phyloP scores from a whole-genome alignment of 2,113 vertebrate genomes.

The Excalfactoria chinensis region DNA sequence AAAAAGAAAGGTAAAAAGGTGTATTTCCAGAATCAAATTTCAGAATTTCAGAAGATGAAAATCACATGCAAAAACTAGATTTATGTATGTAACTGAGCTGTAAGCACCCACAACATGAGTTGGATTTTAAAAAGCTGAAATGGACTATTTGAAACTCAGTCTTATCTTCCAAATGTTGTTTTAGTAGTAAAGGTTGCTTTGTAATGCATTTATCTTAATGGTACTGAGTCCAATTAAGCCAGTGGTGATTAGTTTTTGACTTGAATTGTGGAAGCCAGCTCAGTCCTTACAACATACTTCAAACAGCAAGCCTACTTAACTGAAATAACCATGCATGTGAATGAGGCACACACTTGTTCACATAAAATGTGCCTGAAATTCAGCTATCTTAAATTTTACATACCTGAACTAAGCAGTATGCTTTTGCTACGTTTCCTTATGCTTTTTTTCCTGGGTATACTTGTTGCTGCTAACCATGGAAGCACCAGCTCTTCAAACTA shows the following conservation, averaged over 20 bases:
- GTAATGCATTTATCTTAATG: background rate
- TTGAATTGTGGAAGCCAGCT: background rate
- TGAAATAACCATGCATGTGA: background rate
- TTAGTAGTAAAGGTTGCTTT: background rate
- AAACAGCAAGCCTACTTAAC: background rate
- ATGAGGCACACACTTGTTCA: rapidly evolving
- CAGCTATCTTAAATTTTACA: background rate
- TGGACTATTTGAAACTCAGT: background rate
- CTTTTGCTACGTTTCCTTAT: too few relatives aligned
- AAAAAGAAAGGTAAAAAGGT: background rate
- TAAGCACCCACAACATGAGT: background rate
- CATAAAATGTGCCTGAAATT: background rate
- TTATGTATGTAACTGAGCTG: background rate
- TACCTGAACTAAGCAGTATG: rapidly evolving
- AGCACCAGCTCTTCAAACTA: background rate
- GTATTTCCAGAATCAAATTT: too few relatives aligned
- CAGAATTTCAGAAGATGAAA: background rate
- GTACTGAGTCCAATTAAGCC: background rate
- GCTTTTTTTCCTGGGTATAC: too few relatives aligned
- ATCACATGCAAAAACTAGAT: background rate
- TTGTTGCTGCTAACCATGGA: background rate
- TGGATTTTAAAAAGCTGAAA: background rate
- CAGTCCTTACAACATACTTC: background rate
- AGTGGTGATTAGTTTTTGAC: background rate
- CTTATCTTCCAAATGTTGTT: background rate